Evolutionary conservation across 2,888 invertebrate species (phyloP).

Genomic region (Dicranocentrus wangi): DNA sequence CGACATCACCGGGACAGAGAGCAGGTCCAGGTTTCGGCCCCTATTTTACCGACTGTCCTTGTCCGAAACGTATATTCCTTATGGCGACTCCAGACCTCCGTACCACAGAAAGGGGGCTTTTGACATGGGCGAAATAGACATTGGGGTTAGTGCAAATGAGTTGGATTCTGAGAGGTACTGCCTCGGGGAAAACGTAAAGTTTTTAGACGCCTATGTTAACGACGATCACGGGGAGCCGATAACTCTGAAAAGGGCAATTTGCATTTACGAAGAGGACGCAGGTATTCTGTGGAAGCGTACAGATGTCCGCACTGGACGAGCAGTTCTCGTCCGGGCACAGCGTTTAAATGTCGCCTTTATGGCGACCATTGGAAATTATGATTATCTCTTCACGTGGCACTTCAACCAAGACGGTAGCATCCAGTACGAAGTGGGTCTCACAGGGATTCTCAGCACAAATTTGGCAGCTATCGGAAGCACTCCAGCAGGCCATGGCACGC

Average conservation of each 20-base stretch:
- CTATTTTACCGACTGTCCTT: constrained; percentile 62
- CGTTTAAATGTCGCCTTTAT: constrained; percentile 46
- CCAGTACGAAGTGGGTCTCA: constrained; percentile 37
- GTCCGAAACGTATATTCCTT: constrained; percentile 62
- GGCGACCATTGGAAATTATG: constrained; percentile 63
- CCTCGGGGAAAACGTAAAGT: constrained; percentile 42
- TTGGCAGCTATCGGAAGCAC: constrained; percentile 21
- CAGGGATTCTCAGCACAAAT: constrained; percentile 55
- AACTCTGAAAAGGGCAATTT: constrained; percentile 36
- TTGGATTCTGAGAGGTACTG: constrained; percentile 40
- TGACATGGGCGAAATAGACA: constrained; percentile 54
- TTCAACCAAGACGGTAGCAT: constrained; percentile 65
- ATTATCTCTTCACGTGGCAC: constrained; percentile 62
- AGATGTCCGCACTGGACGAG: constrained; percentile 30
- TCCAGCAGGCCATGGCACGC: constrained; percentile 22
- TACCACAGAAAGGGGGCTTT: constrained; percentile 54
- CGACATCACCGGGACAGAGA: background rate
- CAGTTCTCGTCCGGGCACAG: constrained; percentile 28
- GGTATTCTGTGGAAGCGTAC: constrained; percentile 61
- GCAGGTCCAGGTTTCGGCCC: constrained; percentile 37
- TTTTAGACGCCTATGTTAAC: constrained; percentile 34
- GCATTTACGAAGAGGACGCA: constrained; percentile 61
- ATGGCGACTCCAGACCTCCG: constrained; percentile 58
- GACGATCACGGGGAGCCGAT: constrained; percentile 39
- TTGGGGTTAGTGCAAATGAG: constrained; percentile 48